Percentiles rank a stretch among this genome's conserved stretches.
phyloP scores from a whole-genome alignment of 2,888 invertebrate species.

The Pharmacophagus antenor region DNA sequence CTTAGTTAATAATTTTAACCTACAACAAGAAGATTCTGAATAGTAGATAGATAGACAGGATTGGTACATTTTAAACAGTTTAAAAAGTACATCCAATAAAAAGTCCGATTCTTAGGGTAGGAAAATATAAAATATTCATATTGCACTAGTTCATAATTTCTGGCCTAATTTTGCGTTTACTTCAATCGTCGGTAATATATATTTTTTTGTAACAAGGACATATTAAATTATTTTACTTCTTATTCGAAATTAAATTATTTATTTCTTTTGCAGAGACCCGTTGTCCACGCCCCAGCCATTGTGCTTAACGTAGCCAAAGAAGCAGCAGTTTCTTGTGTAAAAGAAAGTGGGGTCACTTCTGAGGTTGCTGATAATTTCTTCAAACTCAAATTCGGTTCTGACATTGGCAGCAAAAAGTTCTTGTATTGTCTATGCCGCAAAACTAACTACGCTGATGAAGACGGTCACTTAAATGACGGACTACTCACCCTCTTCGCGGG shows the following conservation, averaged over 20 bases:
- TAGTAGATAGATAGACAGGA: no score
- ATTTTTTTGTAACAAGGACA: no score
- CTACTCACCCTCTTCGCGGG: constrained; percentile 17
- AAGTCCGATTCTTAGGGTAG: no score
- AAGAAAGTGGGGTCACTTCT: constrained; percentile 12
- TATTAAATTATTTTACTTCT: no score
- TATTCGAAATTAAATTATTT: neutral
- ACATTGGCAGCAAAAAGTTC: constrained; percentile 15
- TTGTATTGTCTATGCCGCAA: constrained; percentile 22
- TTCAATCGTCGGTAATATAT: no score
- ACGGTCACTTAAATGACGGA: constrained; percentile 22
- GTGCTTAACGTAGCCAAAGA: constrained; percentile 11
- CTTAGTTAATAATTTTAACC: no score
- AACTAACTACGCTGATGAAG: constrained; percentile 26
- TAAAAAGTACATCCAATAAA: no score
- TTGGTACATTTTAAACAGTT: no score
- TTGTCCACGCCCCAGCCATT: constrained; percentile 9
- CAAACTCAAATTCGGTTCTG: constrained; percentile 19
- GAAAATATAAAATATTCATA: no score
- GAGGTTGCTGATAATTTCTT: constrained; percentile 26
- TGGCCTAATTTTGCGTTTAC: no score
- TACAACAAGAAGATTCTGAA: no score
- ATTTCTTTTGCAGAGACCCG: constrained; percentile 20
- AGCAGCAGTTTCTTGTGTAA: constrained; percentile 12
- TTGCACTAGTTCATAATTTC: no score